Base-by-base conservation (phyloP, 1,140 invertebrate species). In the Pomacea maculata region DNA sequence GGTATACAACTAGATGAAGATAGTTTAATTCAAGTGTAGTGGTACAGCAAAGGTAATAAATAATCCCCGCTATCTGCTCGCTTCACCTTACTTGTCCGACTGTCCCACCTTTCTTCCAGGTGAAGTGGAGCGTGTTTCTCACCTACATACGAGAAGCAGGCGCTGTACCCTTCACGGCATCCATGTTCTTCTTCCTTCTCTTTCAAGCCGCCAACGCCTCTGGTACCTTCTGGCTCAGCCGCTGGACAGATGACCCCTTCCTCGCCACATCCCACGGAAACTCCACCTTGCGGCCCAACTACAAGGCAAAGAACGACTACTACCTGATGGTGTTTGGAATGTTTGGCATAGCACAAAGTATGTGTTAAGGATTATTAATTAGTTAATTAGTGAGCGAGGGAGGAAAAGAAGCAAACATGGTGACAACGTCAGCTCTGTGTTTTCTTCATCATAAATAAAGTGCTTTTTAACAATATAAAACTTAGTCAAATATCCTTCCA, bases 111-210 rank as follows among this genome's bases (percentile, higher is more conserved):
- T 15, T 19, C 29, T 8, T 92, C 52, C 90, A 96, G 95, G 95
- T 97, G 0, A 96, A 97, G 93, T 95, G 95, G 93, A 91, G 92
- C 78, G 96, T 99, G 0, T 98, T 98, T 92, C 93, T 95, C 80
- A 94, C 97, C 89, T 98, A 98, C 88, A 92, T 97, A 81, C 94
- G 93, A 88, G 96, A 96, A n/a, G 95, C 97, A 77, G 97, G 97
- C 65, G 89, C 95, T 81, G 90, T 94, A 80, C 92, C 96, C 12
- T 94, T 94, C 0, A 86, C 95, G 45, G 89, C 82, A 1, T 84
- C 85, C 12, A 14, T 90, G 5, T 11, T 89, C 0, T 74, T 87
- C 61, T 87, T 90, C 67, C 15, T 86, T 1, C 45, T 86, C 9
- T 89, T 86, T 70, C 87, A 90, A 80, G 84, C 77, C 0, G 79